phyloP scores from a whole-genome alignment of 2,113 vertebrate species.

The Parotia lawesii region DNA sequence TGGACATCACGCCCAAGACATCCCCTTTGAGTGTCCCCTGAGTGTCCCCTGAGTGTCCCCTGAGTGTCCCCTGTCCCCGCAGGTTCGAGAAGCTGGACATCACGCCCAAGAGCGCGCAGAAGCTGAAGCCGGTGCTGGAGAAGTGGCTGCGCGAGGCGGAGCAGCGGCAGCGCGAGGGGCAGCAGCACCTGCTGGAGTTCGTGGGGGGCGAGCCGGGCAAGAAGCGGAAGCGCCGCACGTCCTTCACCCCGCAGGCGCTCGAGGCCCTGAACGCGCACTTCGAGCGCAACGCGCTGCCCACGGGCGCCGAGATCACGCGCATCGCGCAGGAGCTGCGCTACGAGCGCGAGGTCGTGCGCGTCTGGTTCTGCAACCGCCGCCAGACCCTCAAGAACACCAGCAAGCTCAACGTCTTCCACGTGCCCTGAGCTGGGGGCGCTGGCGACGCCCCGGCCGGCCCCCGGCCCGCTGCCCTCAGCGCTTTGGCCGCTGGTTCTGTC shows the following conservation, averaged over 20 bases:
- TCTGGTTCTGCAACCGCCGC: conserved; percentile 97
- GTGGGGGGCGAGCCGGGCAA: conserved; percentile 95
- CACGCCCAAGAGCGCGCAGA: conserved; percentile 97
- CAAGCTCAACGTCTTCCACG: conserved; percentile 93
- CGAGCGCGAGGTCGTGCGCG: conserved; percentile 92
- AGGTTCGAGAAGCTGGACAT: conserved; percentile 71
- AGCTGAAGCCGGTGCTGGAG: conserved; percentile 93
- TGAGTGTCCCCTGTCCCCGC: not conserved
- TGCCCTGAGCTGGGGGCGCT: conserved; percentile 65
- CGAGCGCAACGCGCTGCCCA: conserved; percentile 93
- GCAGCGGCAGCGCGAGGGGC: conserved; percentile 93
- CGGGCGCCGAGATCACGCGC: conserved; percentile 94
- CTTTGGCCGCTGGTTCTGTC: not conserved
- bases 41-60: not conserved
- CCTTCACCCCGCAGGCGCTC: conserved; percentile 94
- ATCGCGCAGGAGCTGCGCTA: conserved; percentile 97
- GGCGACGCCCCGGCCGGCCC: not conserved
- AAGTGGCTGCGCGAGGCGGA: conserved; percentile 94
- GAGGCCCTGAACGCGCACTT: conserved; percentile 94
- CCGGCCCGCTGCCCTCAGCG: not conserved
- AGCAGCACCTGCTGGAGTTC: conserved; percentile 96
- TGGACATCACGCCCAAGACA: not conserved
- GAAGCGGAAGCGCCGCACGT: conserved; percentile 92
- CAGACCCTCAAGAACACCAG: conserved; percentile 98
- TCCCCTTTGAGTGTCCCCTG: not conserved